These are phyloP conservation scores for Hyles vespertilio DNA, from an alignment of 1,140 invertebrate species.

Conservation along the genomic window DNA sequence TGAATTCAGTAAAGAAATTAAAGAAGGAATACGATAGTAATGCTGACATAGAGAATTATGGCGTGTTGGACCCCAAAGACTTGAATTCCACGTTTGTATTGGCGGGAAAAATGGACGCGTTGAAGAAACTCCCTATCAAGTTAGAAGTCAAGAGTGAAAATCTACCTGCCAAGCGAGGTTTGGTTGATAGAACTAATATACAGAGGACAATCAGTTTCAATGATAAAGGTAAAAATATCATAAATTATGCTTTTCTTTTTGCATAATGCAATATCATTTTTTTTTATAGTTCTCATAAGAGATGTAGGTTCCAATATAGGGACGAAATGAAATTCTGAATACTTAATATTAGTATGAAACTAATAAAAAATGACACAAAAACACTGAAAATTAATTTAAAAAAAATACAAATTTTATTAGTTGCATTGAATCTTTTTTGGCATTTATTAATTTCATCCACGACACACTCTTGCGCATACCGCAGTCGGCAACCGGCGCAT, in stretches of 20 bases:
- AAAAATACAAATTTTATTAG: no score
- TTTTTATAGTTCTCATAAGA: neutral
- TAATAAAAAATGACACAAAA: no score
- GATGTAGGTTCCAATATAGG: neutral
- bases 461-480: no score
- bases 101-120: constrained; percentile 42
- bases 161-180: constrained; percentile 34
- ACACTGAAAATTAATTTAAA: no score
- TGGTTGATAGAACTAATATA: constrained; percentile 53
- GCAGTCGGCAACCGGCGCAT: no score
- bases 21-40: constrained; percentile 37
- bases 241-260: no score
- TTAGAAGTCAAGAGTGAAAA: constrained; percentile 32
- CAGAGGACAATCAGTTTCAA: constrained; percentile 44
- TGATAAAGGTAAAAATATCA: constrained; percentile 44
- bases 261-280: neutral
- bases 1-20: constrained; percentile 55
- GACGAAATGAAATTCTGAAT: neutral
- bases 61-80: constrained; percentile 49
- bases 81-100: constrained; percentile 72
- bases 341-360: no score
- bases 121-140: constrained; percentile 39
- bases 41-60: constrained; percentile 39
- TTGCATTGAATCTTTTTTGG: no score
- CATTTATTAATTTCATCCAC: no score